Evolutionary conservation across 2,113 vertebrate genomes (phyloP).

Genomic region (Bos taurus): DNA sequence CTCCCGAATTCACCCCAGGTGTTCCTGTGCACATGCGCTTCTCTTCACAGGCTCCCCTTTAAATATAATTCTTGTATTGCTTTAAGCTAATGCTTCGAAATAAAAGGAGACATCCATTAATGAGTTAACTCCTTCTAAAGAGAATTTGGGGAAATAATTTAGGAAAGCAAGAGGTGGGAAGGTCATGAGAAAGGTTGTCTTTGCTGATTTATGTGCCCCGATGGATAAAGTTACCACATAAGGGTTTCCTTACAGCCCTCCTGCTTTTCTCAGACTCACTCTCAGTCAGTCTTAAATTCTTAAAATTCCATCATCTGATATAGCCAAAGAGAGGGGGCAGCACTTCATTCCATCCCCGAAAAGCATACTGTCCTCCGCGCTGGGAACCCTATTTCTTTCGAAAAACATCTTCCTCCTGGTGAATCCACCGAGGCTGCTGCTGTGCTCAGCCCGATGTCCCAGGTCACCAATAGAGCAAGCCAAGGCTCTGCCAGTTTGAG

Average conservation of each 20-base stretch:
- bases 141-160: constrained; percentile 36
- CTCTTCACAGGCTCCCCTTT: not conserved
- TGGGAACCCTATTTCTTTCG: not conserved
- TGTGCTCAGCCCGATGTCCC: rapidly evolving
- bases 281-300: constrained; percentile 75
- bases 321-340: constrained; percentile 49
- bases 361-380: constrained; percentile 1
- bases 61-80: not conserved
- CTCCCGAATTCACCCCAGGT: rapidly evolving
- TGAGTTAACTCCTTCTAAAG: constrained; percentile 29
- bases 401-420: constrained; percentile 9
- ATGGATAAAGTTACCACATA: constrained; percentile 79
- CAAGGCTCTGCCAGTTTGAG: not conserved
- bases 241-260: constrained; percentile 74
- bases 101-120: constrained; percentile 21
- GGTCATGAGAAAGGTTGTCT: constrained; percentile 82
- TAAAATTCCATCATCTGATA: constrained; percentile 75
- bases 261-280: constrained; percentile 65
- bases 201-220: constrained; percentile 75
- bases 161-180: constrained; percentile 46
- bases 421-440: not conserved
- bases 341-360: constrained; percentile 55
- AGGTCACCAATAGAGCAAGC: rapidly evolving
- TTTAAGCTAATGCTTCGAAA: constrained; percentile 6
- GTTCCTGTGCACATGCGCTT: not conserved